These are phyloP conservation scores for Zoanthus sansibaricus DNA, from an alignment of 92 coral and sea anemone species.

Conservation along the genomic window DNA sequence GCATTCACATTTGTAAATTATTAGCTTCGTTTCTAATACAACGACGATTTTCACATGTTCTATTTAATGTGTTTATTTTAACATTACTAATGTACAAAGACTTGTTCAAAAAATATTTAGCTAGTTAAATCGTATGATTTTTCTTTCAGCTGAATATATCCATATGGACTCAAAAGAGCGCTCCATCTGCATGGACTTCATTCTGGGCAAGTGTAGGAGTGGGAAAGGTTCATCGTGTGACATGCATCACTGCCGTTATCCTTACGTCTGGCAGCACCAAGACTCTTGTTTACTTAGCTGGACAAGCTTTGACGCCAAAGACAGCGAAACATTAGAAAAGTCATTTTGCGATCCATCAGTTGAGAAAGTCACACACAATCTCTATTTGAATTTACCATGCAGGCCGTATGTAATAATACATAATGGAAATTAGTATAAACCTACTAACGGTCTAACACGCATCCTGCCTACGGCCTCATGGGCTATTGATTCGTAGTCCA, in stretches of 20 bases:
- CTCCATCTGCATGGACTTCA: constrained; percentile 2
- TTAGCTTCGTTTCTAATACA: too few species aligned
- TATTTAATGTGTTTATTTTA: too few species aligned
- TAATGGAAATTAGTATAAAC: too few species aligned
- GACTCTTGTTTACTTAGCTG: background rate
- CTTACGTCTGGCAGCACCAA: constrained; percentile 25
- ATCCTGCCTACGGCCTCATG: too few species aligned
- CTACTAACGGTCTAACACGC: too few species aligned
- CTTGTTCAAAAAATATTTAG: too few species aligned
- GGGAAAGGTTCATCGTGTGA: constrained; percentile 19
- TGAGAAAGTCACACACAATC: background rate
- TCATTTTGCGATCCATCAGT: background rate
- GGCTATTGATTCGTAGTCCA: too few species aligned
- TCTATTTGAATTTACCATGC: background rate
- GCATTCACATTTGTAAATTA: too few species aligned
- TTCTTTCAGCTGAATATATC: constrained; percentile 3
- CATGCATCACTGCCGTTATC: constrained; percentile 30
- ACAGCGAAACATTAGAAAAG: constrained; percentile 12
- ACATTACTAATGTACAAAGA: too few species aligned
- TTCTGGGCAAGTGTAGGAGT: constrained; percentile 17
- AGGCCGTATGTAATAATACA: background rate
- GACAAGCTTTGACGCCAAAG: background rate
- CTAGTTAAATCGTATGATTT: background rate
- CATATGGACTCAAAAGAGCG: constrained; percentile 9
- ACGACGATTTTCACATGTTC: too few species aligned